phyloP scores from a whole-genome alignment of 2,113 vertebrate genomes.

The crab-eating macaque (Macaca fascicularis) region T2T-MFA8v1.1 NC_088378.1:41620001-41620500 shows the following conservation, averaged over 20 bases:
- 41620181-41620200: background rate
- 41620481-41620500: background rate
- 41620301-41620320: background rate
- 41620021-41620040: background rate
- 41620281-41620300: background rate
- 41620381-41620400: background rate
- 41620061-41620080: background rate
- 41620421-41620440: background rate
- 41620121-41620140: background rate
- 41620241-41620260: background rate
- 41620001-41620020: background rate
- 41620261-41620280: background rate
- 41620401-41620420: background rate
- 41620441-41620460: background rate
- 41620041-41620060: background rate
- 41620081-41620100: background rate
- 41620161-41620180: background rate
- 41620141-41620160: background rate
- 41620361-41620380: background rate
- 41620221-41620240: background rate
- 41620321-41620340: background rate
- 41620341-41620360: background rate
- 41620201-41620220: background rate
- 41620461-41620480: background rate
- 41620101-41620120: background rate